phyloP scores from a whole-genome alignment of 2,797 vertebrate species.

The Rhabdomys pumilio region DNA sequence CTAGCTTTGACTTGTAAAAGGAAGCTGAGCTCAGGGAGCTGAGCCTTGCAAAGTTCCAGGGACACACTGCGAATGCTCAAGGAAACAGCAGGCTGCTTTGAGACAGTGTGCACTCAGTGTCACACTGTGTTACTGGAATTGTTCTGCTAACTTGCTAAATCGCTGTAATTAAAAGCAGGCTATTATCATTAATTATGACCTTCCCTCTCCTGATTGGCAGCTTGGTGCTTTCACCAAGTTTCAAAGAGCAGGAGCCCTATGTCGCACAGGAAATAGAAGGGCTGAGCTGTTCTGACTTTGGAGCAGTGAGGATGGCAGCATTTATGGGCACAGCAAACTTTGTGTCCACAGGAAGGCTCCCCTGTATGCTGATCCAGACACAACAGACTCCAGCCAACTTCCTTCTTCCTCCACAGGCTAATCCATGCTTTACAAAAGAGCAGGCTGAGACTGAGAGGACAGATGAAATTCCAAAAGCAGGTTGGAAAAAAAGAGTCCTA shows the following conservation, averaged over 20 bases:
- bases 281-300: constrained; percentile 53
- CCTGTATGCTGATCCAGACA: constrained; percentile 59
- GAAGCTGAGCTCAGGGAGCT: constrained; percentile 7
- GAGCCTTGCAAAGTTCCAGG: constrained; percentile 74
- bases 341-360: not conserved
- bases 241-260: constrained; percentile 71
- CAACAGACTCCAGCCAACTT: constrained; percentile 29
- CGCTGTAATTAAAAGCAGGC: constrained; percentile 83
- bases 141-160: constrained; percentile 87
- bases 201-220: constrained; percentile 81
- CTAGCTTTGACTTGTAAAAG: not conserved
- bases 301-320: constrained; percentile 14
- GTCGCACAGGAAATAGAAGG: constrained; percentile 57
- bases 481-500: not conserved
- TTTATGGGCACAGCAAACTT: not conserved
- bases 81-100: constrained; percentile 62
- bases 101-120: constrained; percentile 14
- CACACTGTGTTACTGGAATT: constrained; percentile 79
- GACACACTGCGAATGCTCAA: constrained; percentile 30
- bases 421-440: constrained; percentile 26
- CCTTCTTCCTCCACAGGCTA: not conserved
- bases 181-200: constrained; percentile 86
- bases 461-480: not conserved
- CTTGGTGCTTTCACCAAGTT: constrained; percentile 78
- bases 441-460: not conserved